These are phyloP conservation scores for Cephalopholis sonnerati DNA, from an alignment of 2,113 vertebrate genomes.

Conservation along the genomic window DNA sequence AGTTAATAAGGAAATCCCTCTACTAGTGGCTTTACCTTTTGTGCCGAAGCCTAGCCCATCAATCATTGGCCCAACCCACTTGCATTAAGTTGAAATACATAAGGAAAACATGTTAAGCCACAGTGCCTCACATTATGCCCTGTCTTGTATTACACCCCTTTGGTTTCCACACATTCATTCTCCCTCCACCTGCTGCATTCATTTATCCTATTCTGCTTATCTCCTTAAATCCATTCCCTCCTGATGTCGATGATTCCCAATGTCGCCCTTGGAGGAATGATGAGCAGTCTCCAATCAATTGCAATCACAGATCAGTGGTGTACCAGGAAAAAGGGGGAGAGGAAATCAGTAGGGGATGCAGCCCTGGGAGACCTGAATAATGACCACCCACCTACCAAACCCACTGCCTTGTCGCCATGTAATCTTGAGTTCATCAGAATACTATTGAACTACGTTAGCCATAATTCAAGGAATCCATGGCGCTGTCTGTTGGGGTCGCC, in stretches of 20 bases:
- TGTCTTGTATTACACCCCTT: neutral
- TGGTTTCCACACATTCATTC: slow-evolving; percentile 19
- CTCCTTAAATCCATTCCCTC: slow-evolving; percentile 39
- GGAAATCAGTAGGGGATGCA: slow-evolving; percentile 60
- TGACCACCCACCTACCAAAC: slow-evolving; percentile 60
- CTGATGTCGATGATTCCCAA: slow-evolving; percentile 45
- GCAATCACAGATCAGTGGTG: slow-evolving; percentile 74
- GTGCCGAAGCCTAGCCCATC: slow-evolving; percentile 17
- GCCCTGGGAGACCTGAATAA: slow-evolving; percentile 59
- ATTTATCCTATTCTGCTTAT: slow-evolving; percentile 42
- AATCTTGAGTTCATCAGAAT: slow-evolving; percentile 72
- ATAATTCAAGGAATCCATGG: slow-evolving; percentile 61
- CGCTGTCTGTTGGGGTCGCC: slow-evolving; percentile 35
- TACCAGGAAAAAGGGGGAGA: slow-evolving; percentile 15
- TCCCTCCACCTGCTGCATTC: slow-evolving; percentile 12
- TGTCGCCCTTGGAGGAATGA: slow-evolving; percentile 62
- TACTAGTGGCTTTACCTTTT: neutral
- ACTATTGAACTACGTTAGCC: slow-evolving; percentile 56
- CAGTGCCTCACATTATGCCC: neutral
- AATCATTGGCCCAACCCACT: slow-evolving; percentile 44
- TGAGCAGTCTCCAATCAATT: slow-evolving; percentile 73
- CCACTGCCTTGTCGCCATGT: slow-evolving; percentile 49
- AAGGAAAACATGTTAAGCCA: neutral
- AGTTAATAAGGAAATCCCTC: slow-evolving; percentile 52
- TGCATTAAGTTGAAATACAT: neutral